These are phyloP conservation scores for Caenorhabditis parvicauda DNA, from an alignment of 2,888 invertebrate genomes.

Conservation along the genomic window DNA sequence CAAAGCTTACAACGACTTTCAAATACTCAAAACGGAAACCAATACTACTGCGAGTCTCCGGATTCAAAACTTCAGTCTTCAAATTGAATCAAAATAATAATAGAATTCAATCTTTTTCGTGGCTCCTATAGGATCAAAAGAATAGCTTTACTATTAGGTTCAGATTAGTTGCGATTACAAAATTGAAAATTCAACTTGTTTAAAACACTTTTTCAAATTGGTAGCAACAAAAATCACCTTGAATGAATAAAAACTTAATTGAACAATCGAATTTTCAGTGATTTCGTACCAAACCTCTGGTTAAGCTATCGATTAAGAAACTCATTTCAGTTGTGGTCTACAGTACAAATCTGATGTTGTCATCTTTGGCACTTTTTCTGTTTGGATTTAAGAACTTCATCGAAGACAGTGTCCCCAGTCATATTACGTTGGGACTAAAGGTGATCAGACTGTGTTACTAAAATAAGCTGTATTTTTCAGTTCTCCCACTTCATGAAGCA, in stretches of 20 bases:
- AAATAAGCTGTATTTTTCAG: slow-evolving; percentile 13
- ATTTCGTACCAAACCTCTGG: too few species aligned
- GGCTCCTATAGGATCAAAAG: too few species aligned
- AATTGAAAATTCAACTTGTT: background rate
- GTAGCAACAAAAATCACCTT: background rate
- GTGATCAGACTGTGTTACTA: too few species aligned
- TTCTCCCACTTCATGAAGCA: slow-evolving; percentile 14
- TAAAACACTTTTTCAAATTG: background rate
- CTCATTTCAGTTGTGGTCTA: slow-evolving; percentile 32
- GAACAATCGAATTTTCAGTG: background rate
- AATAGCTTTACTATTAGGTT: too few species aligned
- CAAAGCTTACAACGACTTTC: too few species aligned
- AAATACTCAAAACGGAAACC: too few species aligned
- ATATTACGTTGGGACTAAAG: too few species aligned
- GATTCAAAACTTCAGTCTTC: too few species aligned
- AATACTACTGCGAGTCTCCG: too few species aligned
- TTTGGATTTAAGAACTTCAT: slow-evolving; percentile 5
- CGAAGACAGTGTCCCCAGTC: slow-evolving; percentile 6
- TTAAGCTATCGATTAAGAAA: background rate
- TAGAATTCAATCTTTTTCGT: too few species aligned
- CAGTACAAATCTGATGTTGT: slow-evolving; percentile 27
- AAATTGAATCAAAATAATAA: too few species aligned
- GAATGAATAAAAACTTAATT: background rate
- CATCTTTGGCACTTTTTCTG: slow-evolving; percentile 10
- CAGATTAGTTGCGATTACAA: background rate